Evolutionary conservation across 2,113 vertebrate genomes (phyloP), one percentile per base, ranked within the genome.

Genomic region (Microcebus tavaratra): DNA sequence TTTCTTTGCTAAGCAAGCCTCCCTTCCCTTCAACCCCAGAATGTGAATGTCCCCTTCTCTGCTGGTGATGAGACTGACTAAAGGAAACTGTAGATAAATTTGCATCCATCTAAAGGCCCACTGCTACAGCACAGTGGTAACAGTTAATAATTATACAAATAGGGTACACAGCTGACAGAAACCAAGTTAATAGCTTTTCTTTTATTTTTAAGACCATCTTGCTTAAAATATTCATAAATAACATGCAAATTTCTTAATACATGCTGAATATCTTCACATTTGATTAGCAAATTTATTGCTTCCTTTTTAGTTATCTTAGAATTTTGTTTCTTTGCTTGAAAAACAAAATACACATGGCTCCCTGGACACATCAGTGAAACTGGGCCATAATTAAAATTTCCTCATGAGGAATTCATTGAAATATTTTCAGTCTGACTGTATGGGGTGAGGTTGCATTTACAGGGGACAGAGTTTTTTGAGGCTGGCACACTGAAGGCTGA

Each of bases 321-420:
- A 84, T 89, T 39, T 57, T 90, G 21, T 63, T 87, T 73, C 34
- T 92, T 75, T 75, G 25, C 23, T 48, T 81, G 39, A 85, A 72
- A 90, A 67, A 36, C 63, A 39, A 48, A n/a, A 68, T 34, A 68
- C 21, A 87, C 34, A 53, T 21, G 10, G 29, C 20, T 93, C 57
- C 39, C 21, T 45, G 63, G 57, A 48, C 13, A 91, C 42, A 68
- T 29, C 50, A 70, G 8, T 70, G n/a, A 94, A 76, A 48, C 55
- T 45, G 23, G 61, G 17, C 11, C 90, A 83, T 79, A 67, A 76
- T 48, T 91, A 67, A 75, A 29, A 79, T 50, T 50, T 79, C 12
- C 57, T 96, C 80, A 34, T 68, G 55, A 96, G 61, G 72, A 96
- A 83, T 45, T 87, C 76, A 92, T 11, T 94, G 25, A 93, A 75